Percentiles rank a stretch among this genome's conserved stretches.
phyloP scores from a whole-genome alignment of 2,888 invertebrate genomes.

The Heliconius hortense region DNA sequence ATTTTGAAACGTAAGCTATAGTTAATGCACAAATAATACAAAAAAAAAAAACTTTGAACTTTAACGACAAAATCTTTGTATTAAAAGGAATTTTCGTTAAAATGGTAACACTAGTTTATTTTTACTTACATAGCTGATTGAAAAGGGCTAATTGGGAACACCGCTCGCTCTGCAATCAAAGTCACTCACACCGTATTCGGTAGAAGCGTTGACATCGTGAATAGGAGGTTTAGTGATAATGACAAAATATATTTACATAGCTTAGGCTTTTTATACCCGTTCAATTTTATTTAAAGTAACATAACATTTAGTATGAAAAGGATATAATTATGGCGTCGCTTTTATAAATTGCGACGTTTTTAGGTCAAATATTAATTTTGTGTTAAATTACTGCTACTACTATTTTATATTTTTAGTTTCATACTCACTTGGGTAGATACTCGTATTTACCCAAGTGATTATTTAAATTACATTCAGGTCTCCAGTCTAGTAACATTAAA shows the following conservation, averaged over 20 bases:
- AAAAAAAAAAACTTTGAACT: too few relatives aligned
- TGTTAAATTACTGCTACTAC: too few relatives aligned
- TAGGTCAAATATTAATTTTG: background rate
- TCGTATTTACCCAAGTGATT: background rate
- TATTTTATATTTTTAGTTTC: background rate
- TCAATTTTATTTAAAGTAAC: conserved; percentile 1
- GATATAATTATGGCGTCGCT: background rate
- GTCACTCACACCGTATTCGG: conserved; percentile 48
- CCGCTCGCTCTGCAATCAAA: conserved; percentile 56
- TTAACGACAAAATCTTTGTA: too few relatives aligned
- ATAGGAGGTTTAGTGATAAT: conserved; percentile 52
- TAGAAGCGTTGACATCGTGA: conserved; percentile 49
- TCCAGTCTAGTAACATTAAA: background rate
- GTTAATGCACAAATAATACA: too few relatives aligned
- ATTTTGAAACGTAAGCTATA: too few relatives aligned
- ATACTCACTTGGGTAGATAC: background rate
- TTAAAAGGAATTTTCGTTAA: too few relatives aligned
- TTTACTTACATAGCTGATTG: conserved; percentile 51
- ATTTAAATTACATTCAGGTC: background rate
- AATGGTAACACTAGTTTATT: conserved; percentile 45
- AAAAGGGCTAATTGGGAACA: conserved; percentile 60
- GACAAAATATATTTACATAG: conserved; percentile 44
- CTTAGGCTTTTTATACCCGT: conserved; percentile 27
- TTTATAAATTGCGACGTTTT: background rate
- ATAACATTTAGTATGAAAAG: conserved; percentile 10